phyloP scores from a whole-genome alignment of 2,113 vertebrate genomes.

The Plecotus auritus region DNA sequence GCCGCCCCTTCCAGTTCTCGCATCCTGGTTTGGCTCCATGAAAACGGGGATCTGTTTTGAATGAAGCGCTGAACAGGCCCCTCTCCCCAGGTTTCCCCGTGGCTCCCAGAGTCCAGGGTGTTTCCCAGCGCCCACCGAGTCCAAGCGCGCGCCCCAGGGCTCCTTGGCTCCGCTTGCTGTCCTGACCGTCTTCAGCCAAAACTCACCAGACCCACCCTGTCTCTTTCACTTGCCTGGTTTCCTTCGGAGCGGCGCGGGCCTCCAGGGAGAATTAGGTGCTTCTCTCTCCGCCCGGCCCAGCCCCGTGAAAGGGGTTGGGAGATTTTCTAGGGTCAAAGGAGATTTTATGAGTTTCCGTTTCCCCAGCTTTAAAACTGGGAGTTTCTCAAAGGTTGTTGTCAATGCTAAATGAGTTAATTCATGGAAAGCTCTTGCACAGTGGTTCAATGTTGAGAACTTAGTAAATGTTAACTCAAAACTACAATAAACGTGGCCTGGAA shows the following conservation, averaged over 20 bases:
- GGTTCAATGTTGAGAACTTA: not conserved
- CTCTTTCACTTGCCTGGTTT: too few relatives aligned
- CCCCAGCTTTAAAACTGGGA: not conserved
- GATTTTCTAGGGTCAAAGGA: not conserved
- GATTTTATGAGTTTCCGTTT: not conserved
- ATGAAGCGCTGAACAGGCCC: not conserved
- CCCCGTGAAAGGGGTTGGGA: not conserved
- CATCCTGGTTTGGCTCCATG: not conserved
- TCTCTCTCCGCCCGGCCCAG: too few relatives aligned
- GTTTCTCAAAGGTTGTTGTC: not conserved
- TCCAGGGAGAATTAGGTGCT: accelerated
- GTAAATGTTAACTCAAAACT: not conserved
- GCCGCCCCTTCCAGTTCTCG: not conserved
- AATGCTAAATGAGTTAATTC: not conserved
- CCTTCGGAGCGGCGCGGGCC: accelerated
- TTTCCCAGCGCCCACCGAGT: too few relatives aligned
- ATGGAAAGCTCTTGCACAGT: not conserved
- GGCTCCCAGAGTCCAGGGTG: not conserved
- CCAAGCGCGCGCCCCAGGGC: not conserved
- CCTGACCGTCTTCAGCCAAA: not conserved
- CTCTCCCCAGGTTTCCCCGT: not conserved
- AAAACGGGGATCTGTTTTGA: not conserved
- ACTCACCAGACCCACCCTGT: not conserved
- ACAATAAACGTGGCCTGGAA: not conserved
- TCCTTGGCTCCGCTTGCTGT: not conserved